Percentiles rank a stretch among this genome's conserved stretches.
These are phyloP conservation scores for Megaleporinus macrocephalus DNA, from an alignment of 2,113 vertebrate genomes.

Conservation along the genomic window DNA sequence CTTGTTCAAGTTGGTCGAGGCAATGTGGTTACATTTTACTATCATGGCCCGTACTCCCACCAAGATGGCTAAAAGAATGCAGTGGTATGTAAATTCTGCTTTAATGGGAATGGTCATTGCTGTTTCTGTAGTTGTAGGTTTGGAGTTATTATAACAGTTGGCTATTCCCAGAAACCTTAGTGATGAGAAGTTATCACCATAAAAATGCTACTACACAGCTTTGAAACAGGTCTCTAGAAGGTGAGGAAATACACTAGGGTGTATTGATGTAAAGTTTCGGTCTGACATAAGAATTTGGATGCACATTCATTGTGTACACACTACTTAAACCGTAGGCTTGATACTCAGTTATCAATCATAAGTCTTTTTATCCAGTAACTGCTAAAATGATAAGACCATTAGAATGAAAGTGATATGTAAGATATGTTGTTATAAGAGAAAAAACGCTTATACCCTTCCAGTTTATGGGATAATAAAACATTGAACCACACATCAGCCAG, in stretches of 20 bases:
- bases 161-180: neutral
- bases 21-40: constrained; percentile 42
- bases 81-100: constrained; percentile 22
- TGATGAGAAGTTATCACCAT: neutral
- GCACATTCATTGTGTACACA: neutral
- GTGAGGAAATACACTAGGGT: too few species aligned
- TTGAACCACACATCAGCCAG: neutral
- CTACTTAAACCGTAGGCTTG: neutral
- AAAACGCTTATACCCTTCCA: neutral
- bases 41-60: neutral
- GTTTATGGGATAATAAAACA: neutral
- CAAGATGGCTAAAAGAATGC: neutral
- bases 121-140: neutral
- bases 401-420: too few species aligned
- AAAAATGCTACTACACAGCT: too few species aligned
- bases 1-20: constrained; percentile 3
- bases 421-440: too few species aligned
- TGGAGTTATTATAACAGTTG: neutral
- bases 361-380: too few species aligned
- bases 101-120: neutral
- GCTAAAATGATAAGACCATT: neutral
- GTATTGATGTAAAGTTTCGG: too few species aligned
- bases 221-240: too few species aligned
- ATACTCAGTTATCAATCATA: neutral
- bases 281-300: too few species aligned